A percentile compares a stretch with the other conserved stretches of the same genome.
These are phyloP conservation scores for Danio jaintianensis DNA, from an alignment of 2,797 vertebrate species.

Conservation along the genomic window DNA sequence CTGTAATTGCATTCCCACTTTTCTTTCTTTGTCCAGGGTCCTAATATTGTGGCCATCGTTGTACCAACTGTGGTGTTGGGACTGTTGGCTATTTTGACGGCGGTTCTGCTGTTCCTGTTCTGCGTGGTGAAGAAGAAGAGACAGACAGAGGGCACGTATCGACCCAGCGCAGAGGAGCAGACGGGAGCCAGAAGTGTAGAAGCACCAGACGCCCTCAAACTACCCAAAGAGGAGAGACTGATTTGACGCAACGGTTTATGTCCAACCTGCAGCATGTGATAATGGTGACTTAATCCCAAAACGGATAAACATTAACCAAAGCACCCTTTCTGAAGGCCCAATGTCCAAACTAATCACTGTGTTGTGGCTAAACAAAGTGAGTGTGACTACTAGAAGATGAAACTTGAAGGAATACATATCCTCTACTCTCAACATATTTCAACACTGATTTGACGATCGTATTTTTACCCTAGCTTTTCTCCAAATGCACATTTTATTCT, in stretches of 20 bases:
- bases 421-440: not conserved
- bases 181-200: conserved; percentile 77
- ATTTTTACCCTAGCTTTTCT: not conserved
- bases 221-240: conserved; percentile 92
- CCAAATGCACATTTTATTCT: not conserved
- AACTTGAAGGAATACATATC: conserved; percentile 25
- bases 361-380: conserved; percentile 4
- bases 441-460: too few species aligned
- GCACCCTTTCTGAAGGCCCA: conserved; percentile 1
- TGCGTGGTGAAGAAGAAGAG: conserved; percentile 87
- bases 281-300: not conserved
- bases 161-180: conserved; percentile 89
- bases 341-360: not conserved
- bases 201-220: conserved; percentile 81
- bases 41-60: conserved; percentile 80
- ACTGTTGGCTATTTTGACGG: conserved; percentile 73
- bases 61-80: conserved; percentile 82
- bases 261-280: not conserved
- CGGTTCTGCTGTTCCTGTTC: conserved; percentile 76
- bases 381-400: conserved; percentile 30
- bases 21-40: conserved; percentile 55
- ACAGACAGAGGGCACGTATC: conserved; percentile 92
- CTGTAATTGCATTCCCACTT: not conserved
- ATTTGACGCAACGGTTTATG: conserved; percentile 75
- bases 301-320: conserved; percentile 11